phyloP scores from a whole-genome alignment of 2,797 vertebrate species.

The Anguilla anguilla region DNA sequence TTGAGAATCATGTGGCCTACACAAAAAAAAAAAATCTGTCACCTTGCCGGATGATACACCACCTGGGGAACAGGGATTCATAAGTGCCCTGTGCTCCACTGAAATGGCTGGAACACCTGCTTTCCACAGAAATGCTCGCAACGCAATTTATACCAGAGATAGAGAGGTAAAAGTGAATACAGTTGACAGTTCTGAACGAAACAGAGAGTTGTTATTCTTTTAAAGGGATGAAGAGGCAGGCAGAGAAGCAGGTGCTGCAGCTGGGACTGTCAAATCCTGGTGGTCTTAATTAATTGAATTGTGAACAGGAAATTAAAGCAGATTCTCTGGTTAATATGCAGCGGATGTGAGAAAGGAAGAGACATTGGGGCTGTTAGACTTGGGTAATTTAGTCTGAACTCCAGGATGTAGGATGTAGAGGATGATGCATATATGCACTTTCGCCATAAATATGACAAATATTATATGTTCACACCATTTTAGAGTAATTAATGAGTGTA shows the following conservation, averaged over 20 bases:
- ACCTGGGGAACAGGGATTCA: neutral
- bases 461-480: neutral
- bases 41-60: neutral
- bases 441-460: neutral
- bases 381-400: neutral
- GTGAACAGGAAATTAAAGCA: neutral
- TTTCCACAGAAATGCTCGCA: neutral
- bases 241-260: neutral
- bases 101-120: neutral
- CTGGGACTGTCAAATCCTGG: neutral
- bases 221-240: neutral
- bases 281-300: neutral
- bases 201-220: neutral
- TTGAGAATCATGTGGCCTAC: neutral
- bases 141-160: neutral
- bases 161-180: neutral
- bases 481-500: neutral
- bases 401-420: neutral
- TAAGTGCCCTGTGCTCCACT: neutral
- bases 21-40: neutral
- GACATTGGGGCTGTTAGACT: neutral
- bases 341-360: neutral
- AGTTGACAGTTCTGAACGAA: slow-evolving; percentile 5
- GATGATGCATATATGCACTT: neutral
- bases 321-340: neutral